phyloP scores from a whole-genome alignment of 2,888 invertebrate species.

The Adela reaumurella region DNA sequence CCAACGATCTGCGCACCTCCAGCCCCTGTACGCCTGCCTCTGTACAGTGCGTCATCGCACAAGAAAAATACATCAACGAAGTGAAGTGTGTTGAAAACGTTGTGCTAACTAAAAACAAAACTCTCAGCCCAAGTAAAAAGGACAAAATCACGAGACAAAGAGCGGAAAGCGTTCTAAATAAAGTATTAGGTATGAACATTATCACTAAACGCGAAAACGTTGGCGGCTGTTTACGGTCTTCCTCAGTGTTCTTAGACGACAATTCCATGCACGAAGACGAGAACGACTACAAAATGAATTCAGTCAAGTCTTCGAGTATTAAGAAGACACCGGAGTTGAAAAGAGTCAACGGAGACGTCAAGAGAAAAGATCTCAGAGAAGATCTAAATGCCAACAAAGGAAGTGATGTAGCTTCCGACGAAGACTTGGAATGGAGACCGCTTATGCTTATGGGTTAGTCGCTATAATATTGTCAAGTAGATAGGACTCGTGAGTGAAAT shows the following conservation, averaged over 20 bases:
- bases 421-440: constrained; percentile 61
- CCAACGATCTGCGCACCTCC: constrained; percentile 47
- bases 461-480: no score
- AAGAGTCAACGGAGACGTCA: constrained; percentile 50
- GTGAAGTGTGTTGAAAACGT: constrained; percentile 49
- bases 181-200: constrained; percentile 48
- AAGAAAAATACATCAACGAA: constrained; percentile 50
- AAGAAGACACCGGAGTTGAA: constrained; percentile 45
- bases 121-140: constrained; percentile 20
- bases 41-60: constrained; percentile 51
- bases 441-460: constrained; percentile 61
- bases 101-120: constrained; percentile 37
- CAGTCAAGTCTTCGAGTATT: constrained; percentile 41
- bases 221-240: constrained; percentile 40
- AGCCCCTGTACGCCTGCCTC: constrained; percentile 46
- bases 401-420: constrained; percentile 41
- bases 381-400: constrained; percentile 31
- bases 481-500: no score
- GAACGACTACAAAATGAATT: constrained; percentile 37
- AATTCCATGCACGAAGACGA: constrained; percentile 37
- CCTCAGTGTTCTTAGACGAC: constrained; percentile 45
- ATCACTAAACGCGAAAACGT: constrained; percentile 41
- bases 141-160: constrained; percentile 46
- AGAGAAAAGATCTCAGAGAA: constrained; percentile 36
- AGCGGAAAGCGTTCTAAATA: constrained; percentile 46